Evolutionary conservation across 2,113 vertebrate species (phyloP), one percentile per base, ranked within the genome.

Genomic region (Lamprologus ornatipinnis): DNA sequence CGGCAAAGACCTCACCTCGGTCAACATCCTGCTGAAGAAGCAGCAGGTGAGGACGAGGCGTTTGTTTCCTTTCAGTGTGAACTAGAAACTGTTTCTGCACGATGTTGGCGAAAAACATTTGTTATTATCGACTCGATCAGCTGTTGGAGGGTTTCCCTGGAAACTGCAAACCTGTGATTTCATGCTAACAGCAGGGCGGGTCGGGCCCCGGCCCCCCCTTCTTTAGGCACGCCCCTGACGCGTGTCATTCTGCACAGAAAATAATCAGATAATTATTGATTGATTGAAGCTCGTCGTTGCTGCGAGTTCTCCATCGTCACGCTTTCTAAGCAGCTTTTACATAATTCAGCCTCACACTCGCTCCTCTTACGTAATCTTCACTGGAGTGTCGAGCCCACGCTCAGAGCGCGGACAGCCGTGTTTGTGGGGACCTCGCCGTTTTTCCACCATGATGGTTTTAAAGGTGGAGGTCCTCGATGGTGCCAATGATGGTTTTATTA

Each of bases 21-120:
- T 99, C 93, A 99, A 97, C 96, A 99, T 99, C 95, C 96, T 99
- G 86, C 96, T 99, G 68, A 99, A 99, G 95, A 99, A 99, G 83
- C 99, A 99, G 87, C 98, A 99, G 98, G 99, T 98, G 60, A 83
- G 79, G 4, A 5, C 5, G 63, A 14, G 7, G 58, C 5, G 17
- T 35, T 35, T 6, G 14, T 9, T 58, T 58, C 55, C 55, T 58
- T 8, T 58, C 13, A 3, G 7, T 0, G 4, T 15, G 7, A 28
- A 15, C 13, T 28, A 28, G 9, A 28, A 2, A 2, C 55, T 58
- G 1, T 35, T 2, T 35, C 33, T 21, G 35, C 33, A 40, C 11
- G 2, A 68, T 7, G 17, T 12, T 13, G 17, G 0, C 10, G 1
- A 7, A 13, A n/a, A 65, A 7, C 57, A 10, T 19, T 33, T 33